Percentiles rank a stretch among this genome's conserved stretches.
Evolutionary conservation across 2,113 vertebrate genomes (phyloP).

Genomic region (Xyliphius kryptos): DNA sequence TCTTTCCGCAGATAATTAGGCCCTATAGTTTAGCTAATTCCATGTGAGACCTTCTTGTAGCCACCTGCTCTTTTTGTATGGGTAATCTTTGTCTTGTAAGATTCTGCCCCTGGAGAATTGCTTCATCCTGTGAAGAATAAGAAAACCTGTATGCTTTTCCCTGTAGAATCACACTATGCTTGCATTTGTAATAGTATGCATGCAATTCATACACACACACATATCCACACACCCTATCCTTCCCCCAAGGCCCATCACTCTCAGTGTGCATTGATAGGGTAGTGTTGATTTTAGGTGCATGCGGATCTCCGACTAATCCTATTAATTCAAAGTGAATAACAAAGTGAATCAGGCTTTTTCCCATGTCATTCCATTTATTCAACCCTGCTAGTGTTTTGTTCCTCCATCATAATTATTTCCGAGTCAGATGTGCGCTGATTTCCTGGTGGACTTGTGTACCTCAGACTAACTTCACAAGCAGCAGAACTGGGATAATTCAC

Average conservation of each 20-base stretch:
- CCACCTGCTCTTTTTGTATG: constrained; percentile 62
- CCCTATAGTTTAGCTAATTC: constrained; percentile 59
- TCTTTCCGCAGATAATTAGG: constrained; percentile 64
- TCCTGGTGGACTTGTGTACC: constrained; percentile 85
- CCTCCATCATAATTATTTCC: constrained; percentile 96
- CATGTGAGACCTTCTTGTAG: constrained; percentile 43
- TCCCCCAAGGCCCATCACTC: no score
- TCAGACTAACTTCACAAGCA: constrained; percentile 89
- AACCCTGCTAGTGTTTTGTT: constrained; percentile 91
- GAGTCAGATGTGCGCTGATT: constrained; percentile 91
- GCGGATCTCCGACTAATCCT: constrained; percentile 77
- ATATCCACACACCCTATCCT: not conserved
- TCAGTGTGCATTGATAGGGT: constrained; percentile 38
- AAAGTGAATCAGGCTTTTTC: constrained; percentile 85
- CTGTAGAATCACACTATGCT: constrained; percentile 29
- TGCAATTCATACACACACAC: no score
- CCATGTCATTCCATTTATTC: constrained; percentile 88
- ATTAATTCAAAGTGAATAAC: constrained; percentile 97
- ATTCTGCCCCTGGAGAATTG: constrained; percentile 55
- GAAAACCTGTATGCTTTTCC: constrained; percentile 53
- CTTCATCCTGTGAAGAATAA: constrained; percentile 53
- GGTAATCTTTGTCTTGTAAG: constrained; percentile 69
- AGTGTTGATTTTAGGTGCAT: constrained; percentile 58
- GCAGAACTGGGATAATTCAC: constrained; percentile 85
- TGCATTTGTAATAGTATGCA: no score